phyloP scores from a whole-genome alignment of 2,797 vertebrate genomes.

The Poeciliopsis turneri region DNA sequence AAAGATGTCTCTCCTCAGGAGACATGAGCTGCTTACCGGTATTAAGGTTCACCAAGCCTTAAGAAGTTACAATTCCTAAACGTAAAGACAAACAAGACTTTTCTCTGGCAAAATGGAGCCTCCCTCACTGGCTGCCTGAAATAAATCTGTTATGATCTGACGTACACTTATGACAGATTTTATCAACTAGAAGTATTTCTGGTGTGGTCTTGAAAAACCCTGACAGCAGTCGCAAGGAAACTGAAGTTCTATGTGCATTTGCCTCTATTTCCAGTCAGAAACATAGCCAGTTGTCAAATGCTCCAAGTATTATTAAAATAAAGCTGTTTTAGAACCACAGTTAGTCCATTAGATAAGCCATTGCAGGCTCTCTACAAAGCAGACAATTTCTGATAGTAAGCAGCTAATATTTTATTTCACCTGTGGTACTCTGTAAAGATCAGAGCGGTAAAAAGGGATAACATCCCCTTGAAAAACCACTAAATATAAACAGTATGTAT shows the following conservation, averaged over 20 bases:
- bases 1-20: conserved; percentile 51
- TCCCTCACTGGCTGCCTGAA: neutral
- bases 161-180: neutral
- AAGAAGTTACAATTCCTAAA: neutral
- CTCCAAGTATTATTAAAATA: neutral
- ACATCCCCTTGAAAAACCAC: neutral
- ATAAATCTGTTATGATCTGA: neutral
- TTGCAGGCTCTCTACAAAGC: neutral
- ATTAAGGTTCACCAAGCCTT: neutral
- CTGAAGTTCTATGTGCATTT: neutral
- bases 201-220: neutral
- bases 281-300: neutral
- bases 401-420: neutral
- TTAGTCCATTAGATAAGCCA: neutral
- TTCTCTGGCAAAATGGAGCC: neutral
- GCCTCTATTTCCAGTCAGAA: neutral
- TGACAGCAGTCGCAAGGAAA: neutral
- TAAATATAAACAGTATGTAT: neutral
- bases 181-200: neutral
- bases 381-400: neutral
- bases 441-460: neutral
- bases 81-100: no score
- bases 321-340: neutral
- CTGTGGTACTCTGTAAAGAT: neutral
- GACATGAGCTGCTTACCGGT: neutral